Evolutionary conservation across 2,797 vertebrate genomes (phyloP).

Genomic region (Helicolenus hilgendorfi): DNA sequence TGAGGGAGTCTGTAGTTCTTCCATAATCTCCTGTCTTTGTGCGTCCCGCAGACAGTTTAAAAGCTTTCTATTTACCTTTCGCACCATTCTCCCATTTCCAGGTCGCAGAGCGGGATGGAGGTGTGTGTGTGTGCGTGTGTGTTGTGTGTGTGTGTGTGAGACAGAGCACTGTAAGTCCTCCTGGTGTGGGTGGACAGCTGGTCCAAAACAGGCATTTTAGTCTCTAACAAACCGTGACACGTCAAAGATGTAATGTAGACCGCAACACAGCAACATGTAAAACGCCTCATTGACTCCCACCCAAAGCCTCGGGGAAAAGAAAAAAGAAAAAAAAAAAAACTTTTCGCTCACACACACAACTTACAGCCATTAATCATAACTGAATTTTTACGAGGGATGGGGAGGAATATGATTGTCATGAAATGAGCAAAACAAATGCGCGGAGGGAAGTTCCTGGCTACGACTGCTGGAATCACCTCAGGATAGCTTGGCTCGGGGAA

Average conservation of each 20-base stretch:
- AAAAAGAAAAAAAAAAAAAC: conserved; percentile 23
- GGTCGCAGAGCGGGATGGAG: conserved; percentile 44
- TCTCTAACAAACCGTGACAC: conserved; percentile 83
- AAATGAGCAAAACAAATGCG: conserved; percentile 71
- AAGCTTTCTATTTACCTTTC: conserved; percentile 93
- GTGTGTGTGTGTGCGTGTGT: conserved; percentile 19
- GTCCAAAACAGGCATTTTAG: conserved; percentile 81
- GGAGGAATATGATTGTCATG: conserved; percentile 71
- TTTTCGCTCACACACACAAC: conserved; percentile 62
- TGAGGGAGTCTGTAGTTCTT: conserved; percentile 75
- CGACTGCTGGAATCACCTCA: conserved; percentile 61
- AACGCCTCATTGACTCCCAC: conserved; percentile 81
- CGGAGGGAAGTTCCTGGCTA: conserved; percentile 57
- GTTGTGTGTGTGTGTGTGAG: conserved; percentile 3
- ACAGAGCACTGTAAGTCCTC: conserved; percentile 53
- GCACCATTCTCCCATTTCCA: conserved; percentile 80
- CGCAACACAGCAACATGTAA: conserved; percentile 72
- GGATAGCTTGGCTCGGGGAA: conserved; percentile 64
- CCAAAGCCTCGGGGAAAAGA: conserved; percentile 59
- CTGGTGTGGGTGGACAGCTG: conserved; percentile 82
- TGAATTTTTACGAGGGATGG: conserved; percentile 66
- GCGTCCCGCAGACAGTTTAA: conserved; percentile 89
- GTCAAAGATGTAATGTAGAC: conserved; percentile 81
- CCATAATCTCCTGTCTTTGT: conserved; percentile 87
- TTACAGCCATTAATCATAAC: conserved; percentile 74